Evolutionary conservation across 2,888 invertebrate species (phyloP), one percentile per base, ranked within the genome.

Genomic region (Andricus curvator): DNA sequence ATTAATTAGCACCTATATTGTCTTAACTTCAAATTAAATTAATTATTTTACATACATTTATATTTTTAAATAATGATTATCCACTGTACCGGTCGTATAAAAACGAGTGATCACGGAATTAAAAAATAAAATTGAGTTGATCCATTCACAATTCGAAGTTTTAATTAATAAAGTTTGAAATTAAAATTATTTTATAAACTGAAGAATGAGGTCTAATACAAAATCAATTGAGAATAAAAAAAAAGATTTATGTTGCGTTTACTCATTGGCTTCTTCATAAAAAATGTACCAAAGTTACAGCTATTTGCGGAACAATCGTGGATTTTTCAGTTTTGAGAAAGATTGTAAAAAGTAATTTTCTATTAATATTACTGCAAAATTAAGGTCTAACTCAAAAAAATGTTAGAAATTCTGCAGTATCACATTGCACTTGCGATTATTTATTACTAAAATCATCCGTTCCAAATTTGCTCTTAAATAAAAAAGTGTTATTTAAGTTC

Each of bases 341-440:
- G 4, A 33, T 74, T 29, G 4, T 51, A 70, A 48, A 70, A 51
- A 51, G 25, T 70, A 70, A 51, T 48, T 70, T 51, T 51, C 33
- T 74, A 74, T 51, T 62, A 51, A 51, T 33, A 74, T 74, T n/a
- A 74, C 74, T 56, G 48, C 56, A 56, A 74, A 56, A 56, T 33
- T 33, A 29, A 74, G 33, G 44, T 25, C 25, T 33, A 74, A 56
- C 74, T 74, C 8, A n/a, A 56, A 74, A 74, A 20, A 25, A 44
- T 37, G 13, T 78, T 66, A 79, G 78, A 78, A 80, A 81, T 78
- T 82, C 56, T 80, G 83, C 83, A 81, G 79, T 82, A 82, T 82
- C 82, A 81, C 81, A 79, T 68, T 81, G 77, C 66, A 82, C 67
- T 80, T 79, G 76, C 78, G 78, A 80, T 77, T 77, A 74, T 80